Evolutionary conservation across 2,888 invertebrate genomes (phyloP).

Genomic region (Meteorus colon): DNA sequence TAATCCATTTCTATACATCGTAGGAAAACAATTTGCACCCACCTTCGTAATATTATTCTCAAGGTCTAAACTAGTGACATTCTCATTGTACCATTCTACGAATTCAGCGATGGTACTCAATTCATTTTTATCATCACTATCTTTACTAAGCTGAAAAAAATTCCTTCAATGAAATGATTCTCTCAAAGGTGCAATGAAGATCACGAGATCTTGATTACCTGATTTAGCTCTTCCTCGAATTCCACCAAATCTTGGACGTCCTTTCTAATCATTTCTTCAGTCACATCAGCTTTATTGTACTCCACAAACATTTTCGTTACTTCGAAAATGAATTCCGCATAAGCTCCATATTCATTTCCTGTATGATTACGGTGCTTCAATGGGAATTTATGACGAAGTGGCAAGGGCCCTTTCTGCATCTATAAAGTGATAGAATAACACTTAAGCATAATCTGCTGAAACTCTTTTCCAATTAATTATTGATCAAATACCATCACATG

Average conservation of each 20-base stretch:
- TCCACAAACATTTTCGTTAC: slow-evolving; percentile 38
- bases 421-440: not conserved
- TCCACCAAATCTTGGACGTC: slow-evolving; percentile 42
- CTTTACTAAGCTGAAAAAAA: too few species aligned
- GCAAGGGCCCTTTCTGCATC: slow-evolving; percentile 24
- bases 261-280: slow-evolving; percentile 22
- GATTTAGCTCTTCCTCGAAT: slow-evolving; percentile 38
- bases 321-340: slow-evolving; percentile 33
- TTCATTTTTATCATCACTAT: not conserved
- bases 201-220: slow-evolving; percentile 24
- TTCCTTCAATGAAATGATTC: not conserved
- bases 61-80: slow-evolving; percentile 13
- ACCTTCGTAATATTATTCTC: slow-evolving; percentile 33
- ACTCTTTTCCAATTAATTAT: not conserved
- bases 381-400: slow-evolving; percentile 36
- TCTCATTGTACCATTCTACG: slow-evolving; percentile 36
- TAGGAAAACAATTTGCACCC: not conserved
- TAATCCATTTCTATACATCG: too few species aligned
- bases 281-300: slow-evolving; percentile 28
- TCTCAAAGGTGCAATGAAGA: too few species aligned
- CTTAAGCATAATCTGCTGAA: not conserved
- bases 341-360: slow-evolving; percentile 24
- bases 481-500: not conserved
- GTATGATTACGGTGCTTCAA: slow-evolving; percentile 42
- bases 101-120: slow-evolving; percentile 27